Evolutionary conservation across 2,797 vertebrate species (phyloP).

Genomic region (Pogonophryne albipinna): DNA sequence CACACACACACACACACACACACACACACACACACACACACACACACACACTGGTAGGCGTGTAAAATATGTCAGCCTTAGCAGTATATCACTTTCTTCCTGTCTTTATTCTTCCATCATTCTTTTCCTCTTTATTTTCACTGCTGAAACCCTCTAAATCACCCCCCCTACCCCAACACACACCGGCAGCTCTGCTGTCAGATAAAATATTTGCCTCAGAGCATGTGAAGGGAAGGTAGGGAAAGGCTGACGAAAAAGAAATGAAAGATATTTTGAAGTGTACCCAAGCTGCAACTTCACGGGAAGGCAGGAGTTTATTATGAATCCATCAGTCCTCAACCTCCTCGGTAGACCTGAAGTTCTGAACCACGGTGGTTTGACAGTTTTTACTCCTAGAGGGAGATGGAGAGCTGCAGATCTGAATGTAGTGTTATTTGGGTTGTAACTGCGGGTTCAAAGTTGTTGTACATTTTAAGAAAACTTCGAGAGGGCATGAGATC

Average conservation of each 20-base stretch:
- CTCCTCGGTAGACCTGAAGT: constrained; percentile 28
- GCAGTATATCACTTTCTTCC: constrained; percentile 52
- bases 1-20: too few relatives aligned
- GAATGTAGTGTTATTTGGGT: constrained; percentile 21
- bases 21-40: not conserved
- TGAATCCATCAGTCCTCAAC: constrained; percentile 42
- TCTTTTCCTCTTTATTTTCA: constrained; percentile 52
- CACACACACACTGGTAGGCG: not conserved
- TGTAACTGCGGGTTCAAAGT: constrained; percentile 13
- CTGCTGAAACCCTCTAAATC: constrained; percentile 53
- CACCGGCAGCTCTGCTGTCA: constrained; percentile 71
- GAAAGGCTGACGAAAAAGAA: constrained; percentile 61
- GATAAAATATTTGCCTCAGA: constrained; percentile 72
- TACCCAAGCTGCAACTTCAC: constrained; percentile 40
- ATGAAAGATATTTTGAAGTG: constrained; percentile 55
- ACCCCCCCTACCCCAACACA: constrained; percentile 39
- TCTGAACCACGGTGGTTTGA: constrained; percentile 42
- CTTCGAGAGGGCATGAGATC: not conserved
- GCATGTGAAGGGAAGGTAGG: constrained; percentile 30
- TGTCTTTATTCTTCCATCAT: constrained; percentile 48
- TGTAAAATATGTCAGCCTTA: constrained; percentile 43
- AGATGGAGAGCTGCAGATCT: constrained; percentile 25
- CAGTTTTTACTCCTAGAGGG: constrained; percentile 9
- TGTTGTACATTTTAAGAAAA: not conserved
- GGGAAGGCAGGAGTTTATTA: constrained; percentile 44